Percentiles rank a stretch among this genome's conserved stretches.
Evolutionary conservation across 2,888 invertebrate species (phyloP).

Genomic region (Nephrotoma guestfalica): DNA sequence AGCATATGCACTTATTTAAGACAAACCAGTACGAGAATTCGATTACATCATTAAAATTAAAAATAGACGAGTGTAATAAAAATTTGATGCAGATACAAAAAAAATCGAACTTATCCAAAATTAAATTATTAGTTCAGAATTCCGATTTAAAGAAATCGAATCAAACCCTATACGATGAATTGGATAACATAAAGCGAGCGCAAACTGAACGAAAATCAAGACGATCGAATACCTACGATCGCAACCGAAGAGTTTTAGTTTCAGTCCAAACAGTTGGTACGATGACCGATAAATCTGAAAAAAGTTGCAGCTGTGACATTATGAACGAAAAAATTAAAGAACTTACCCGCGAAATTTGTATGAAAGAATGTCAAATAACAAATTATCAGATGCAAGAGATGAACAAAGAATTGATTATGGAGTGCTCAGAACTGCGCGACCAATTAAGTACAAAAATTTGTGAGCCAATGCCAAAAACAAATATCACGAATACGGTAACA

Average conservation of each 20-base stretch:
- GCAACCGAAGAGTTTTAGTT: not conserved
- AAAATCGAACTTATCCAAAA: not conserved
- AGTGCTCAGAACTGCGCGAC: not conserved
- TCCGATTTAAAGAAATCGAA: not conserved
- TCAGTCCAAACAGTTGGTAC: not conserved
- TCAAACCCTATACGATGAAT: not conserved
- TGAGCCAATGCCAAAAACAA: not conserved
- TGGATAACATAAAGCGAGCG: not conserved
- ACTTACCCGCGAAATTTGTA: not conserved
- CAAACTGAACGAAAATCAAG: not conserved
- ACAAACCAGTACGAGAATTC: conserved; percentile 2
- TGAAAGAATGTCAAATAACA: conserved; percentile 2
- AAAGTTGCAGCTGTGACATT: not conserved
- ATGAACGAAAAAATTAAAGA: not conserved
- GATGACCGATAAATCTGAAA: not conserved
- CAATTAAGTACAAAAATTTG: not conserved
- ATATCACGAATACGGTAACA: not conserved
- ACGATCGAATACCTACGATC: not conserved
- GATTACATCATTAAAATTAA: not conserved
- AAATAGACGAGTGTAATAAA: not conserved
- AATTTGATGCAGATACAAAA: not conserved
- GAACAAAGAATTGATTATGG: not conserved
- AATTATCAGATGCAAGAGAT: not conserved
- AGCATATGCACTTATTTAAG: conserved; percentile 11
- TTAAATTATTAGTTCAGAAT: not conserved